Evolutionary conservation across 2,888 invertebrate genomes (phyloP).

Genomic region (Caenorhabditis sulstoni): DNA sequence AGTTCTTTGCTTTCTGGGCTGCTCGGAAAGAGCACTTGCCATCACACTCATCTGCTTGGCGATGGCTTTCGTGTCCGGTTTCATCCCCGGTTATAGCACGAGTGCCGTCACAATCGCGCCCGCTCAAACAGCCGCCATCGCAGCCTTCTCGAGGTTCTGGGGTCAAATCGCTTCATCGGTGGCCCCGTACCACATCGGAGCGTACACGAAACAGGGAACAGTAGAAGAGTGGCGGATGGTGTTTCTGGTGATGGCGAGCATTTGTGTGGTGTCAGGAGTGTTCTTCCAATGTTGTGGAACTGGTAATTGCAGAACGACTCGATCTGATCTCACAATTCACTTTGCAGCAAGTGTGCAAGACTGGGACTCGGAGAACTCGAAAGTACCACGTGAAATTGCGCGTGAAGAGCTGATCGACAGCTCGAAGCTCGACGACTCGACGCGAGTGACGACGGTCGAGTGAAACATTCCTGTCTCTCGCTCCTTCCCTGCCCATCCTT

Average conservation of each 20-base stretch:
- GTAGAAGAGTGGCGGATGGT: constrained; percentile 76
- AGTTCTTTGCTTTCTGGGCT: constrained; percentile 76
- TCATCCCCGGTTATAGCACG: constrained; percentile 80
- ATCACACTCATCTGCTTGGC: constrained; percentile 74
- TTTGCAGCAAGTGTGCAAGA: constrained; percentile 53
- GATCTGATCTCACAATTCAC: background rate
- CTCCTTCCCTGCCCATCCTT: constrained; percentile 34
- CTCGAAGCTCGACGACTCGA: constrained; percentile 55
- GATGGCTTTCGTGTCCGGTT: constrained; percentile 78
- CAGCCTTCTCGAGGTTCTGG: constrained; percentile 77
- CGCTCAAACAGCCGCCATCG: constrained; percentile 77
- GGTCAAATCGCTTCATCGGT: constrained; percentile 78
- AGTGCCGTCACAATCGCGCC: constrained; percentile 80
- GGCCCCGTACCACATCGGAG: constrained; percentile 77
- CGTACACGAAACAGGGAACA: constrained; percentile 71
- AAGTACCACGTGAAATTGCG: constrained; percentile 38
- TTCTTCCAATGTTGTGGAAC: constrained; percentile 79
- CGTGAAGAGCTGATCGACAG: constrained; percentile 55
- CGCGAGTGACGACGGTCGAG: constrained; percentile 52
- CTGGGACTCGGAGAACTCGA: constrained; percentile 53
- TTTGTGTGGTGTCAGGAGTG: constrained; percentile 75
- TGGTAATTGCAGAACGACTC: constrained; percentile 49
- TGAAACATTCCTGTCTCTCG: constrained; percentile 4
- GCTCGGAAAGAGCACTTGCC: constrained; percentile 68
- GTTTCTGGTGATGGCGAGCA: constrained; percentile 70